These are phyloP conservation scores for Euura lappo DNA, from an alignment of 1,140 invertebrate species.

Conservation along the genomic window DNA sequence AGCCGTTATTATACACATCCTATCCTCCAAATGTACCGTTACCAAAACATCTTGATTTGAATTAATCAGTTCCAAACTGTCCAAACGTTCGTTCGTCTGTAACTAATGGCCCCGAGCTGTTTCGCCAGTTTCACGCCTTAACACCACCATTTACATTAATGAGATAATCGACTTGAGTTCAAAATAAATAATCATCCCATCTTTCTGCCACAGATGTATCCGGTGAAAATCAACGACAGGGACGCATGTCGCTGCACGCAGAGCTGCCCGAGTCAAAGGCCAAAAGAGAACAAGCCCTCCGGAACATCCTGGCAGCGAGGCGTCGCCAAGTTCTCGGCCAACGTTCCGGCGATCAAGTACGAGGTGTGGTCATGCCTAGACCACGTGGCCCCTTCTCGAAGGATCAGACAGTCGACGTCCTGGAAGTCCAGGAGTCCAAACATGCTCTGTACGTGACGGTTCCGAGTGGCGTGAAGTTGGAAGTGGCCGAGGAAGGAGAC, in stretches of 20 bases:
- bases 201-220: constrained; percentile 12
- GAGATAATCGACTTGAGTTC: not conserved
- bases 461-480: not conserved
- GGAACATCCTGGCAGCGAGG: constrained; percentile 42
- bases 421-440: constrained; percentile 46
- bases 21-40: not conserved
- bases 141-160: too few relatives aligned
- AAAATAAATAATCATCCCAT: not conserved
- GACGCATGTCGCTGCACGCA: constrained; percentile 34
- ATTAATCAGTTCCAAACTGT: not conserved
- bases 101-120: too few relatives aligned
- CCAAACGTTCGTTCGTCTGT: too few relatives aligned
- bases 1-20: not conserved
- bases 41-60: not conserved
- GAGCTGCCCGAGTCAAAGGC: constrained; percentile 42
- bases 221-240: constrained; percentile 31
- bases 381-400: constrained; percentile 17
- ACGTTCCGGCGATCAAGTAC: constrained; percentile 17
- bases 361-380: constrained; percentile 14
- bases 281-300: constrained; percentile 42
- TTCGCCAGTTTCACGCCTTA: too few relatives aligned
- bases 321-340: constrained; percentile 38
- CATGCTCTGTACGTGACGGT: constrained; percentile 42
- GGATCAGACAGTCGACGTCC: constrained; percentile 31
- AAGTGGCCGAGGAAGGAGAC: not conserved